These are phyloP conservation scores for Gnathonemus longibarbis DNA, from an alignment of 2,113 vertebrate species.

Conservation along the genomic window DNA sequence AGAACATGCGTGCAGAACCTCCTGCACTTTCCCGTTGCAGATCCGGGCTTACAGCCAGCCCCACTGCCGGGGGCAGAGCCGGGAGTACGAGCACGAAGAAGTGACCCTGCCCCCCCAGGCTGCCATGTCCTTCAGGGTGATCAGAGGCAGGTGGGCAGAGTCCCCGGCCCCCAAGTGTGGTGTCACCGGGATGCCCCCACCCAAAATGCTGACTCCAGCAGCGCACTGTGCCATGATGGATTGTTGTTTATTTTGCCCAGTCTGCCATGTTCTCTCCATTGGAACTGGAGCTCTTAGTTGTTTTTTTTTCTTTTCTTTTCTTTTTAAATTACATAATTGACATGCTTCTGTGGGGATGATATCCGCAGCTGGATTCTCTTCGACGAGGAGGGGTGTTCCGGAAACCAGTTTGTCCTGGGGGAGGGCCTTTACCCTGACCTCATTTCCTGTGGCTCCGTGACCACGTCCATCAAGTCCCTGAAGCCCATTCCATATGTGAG, in stretches of 20 bases:
- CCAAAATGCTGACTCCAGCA: not conserved
- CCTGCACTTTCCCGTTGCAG: constrained; percentile 50
- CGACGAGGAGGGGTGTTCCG: constrained; percentile 57
- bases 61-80: constrained; percentile 63
- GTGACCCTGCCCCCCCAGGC: constrained; percentile 55
- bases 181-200: not conserved
- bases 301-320: not conserved
- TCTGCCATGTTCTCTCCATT: not conserved
- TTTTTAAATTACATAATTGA: not conserved
- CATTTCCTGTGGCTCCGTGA: constrained; percentile 65
- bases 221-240: not conserved
- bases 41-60: constrained; percentile 67
- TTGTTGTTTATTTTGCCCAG: not conserved
- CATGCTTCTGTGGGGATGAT: not conserved
- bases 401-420: constrained; percentile 72
- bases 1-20: not conserved
- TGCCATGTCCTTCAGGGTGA: constrained; percentile 73
- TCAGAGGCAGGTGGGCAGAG: constrained; percentile 72
- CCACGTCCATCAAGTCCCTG: constrained; percentile 63
- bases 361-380: constrained; percentile 69
- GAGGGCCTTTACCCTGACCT: constrained; percentile 75
- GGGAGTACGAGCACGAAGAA: constrained; percentile 62
- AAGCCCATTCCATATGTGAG: constrained; percentile 76
- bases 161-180: not conserved
- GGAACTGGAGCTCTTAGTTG: not conserved